A percentile compares a stretch with the other conserved stretches of the same genome.
phyloP scores from a whole-genome alignment of 2,797 vertebrate genomes.

The Chelon auratus region DNA sequence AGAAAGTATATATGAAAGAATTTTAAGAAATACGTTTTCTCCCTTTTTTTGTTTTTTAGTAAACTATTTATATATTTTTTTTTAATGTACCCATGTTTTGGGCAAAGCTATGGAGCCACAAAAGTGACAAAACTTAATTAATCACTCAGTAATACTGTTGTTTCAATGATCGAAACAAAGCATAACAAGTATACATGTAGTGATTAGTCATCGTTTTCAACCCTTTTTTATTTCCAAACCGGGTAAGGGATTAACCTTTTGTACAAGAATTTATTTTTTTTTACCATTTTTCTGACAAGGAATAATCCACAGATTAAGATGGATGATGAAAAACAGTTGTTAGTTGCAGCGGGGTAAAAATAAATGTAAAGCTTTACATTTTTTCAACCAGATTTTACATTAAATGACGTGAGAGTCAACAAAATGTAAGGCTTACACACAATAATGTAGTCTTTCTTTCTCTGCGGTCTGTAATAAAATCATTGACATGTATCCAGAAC shows the following conservation, averaged over 20 bases:
- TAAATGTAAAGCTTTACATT: background rate
- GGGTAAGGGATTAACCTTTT: background rate
- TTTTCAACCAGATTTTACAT: background rate
- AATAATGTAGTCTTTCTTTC: too few species aligned
- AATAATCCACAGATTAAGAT: background rate
- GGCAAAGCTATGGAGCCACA: conserved; percentile 18
- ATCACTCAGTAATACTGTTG: background rate
- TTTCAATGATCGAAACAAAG: background rate
- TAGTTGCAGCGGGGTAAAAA: background rate
- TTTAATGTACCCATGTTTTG: conserved; percentile 21
- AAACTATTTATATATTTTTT: background rate
- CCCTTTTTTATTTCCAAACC: too few species aligned
- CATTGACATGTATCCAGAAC: too few species aligned
- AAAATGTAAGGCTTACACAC: too few species aligned
- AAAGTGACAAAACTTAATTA: conserved; percentile 13
- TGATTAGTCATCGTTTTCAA: background rate
- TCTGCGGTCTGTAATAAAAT: too few species aligned
- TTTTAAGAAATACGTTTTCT: conserved; percentile 27
- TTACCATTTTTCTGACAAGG: background rate
- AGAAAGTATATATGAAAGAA: conserved; percentile 35
- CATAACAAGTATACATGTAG: background rate
- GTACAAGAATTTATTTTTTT: background rate
- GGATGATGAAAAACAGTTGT: background rate
- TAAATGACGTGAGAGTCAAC: too few species aligned
- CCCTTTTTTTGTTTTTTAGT: background rate